Evolutionary conservation across 2,888 invertebrate species (phyloP).

Genomic region (Macrosoma leucophasiata): DNA sequence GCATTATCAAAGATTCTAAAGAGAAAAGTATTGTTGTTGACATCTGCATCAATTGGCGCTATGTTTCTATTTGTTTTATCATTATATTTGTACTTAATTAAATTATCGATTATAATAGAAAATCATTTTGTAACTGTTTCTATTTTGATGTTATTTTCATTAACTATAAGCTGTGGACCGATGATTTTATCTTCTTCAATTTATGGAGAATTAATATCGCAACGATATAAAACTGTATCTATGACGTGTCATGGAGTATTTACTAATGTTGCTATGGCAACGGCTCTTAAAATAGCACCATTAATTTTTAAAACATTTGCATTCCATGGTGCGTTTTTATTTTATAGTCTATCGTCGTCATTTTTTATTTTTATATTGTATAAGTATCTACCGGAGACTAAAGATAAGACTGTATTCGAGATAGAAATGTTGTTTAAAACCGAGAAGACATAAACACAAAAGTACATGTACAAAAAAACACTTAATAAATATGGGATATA

Average conservation of each 20-base stretch:
- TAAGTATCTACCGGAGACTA: constrained; percentile 37
- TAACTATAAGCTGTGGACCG: constrained; percentile 37
- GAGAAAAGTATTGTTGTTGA: constrained; percentile 31
- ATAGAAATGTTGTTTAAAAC: constrained; percentile 30
- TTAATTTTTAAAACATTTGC: constrained; percentile 29
- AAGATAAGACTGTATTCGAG: constrained; percentile 43
- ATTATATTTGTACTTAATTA: constrained; percentile 24
- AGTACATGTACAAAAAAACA: too few species aligned
- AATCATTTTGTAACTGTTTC: constrained; percentile 33
- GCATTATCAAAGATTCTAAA: constrained; percentile 37
- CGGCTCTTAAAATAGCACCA: constrained; percentile 34
- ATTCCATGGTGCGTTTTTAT: constrained; percentile 34
- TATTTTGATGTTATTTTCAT: constrained; percentile 36
- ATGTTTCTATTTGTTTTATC: constrained; percentile 21
- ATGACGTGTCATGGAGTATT: constrained; percentile 28
- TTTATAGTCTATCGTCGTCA: constrained; percentile 32
- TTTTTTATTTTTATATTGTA: constrained; percentile 29
- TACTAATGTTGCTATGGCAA: constrained; percentile 27
- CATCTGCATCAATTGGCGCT: constrained; percentile 13
- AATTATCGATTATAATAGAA: constrained; percentile 18
- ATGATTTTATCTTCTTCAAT: constrained; percentile 36
- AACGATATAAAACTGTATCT: constrained; percentile 27
- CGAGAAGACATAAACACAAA: background rate
- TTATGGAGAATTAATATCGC: constrained; percentile 34
- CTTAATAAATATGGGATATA: too few species aligned